Evolutionary conservation across 2,797 vertebrate species (phyloP).

Genomic region (Arnoldichthys spilopterus): DNA sequence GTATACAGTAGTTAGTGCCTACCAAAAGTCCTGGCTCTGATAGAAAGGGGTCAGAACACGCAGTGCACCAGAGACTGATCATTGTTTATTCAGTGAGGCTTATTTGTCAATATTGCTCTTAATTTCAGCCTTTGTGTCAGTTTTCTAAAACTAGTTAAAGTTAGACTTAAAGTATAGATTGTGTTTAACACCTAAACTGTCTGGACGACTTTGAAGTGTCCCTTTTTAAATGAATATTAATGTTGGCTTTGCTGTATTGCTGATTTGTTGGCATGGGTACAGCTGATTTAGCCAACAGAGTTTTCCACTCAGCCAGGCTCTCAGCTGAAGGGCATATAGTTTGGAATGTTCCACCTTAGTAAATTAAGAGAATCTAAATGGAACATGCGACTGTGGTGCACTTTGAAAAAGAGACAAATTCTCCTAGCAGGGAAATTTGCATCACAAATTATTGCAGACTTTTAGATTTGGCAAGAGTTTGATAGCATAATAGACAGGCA

Average conservation of each 20-base stretch:
- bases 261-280: constrained; percentile 14
- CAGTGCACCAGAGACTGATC: too few species aligned
- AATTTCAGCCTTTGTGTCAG: too few species aligned
- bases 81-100: too few species aligned
- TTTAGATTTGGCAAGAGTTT: background rate
- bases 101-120: too few species aligned
- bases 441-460: background rate
- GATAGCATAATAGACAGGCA: background rate
- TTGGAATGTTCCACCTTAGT: background rate
- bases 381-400: too few species aligned
- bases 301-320: background rate
- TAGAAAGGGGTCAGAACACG: too few species aligned
- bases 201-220: constrained; percentile 29
- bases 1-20: too few species aligned
- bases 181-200: background rate
- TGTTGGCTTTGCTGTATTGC: constrained; percentile 10
- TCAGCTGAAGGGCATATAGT: background rate
- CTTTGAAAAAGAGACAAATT: background rate
- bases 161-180: too few species aligned
- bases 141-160: too few species aligned
- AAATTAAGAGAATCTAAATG: background rate
- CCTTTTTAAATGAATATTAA: constrained; percentile 25
- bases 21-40: too few species aligned
- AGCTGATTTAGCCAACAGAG: constrained; percentile 3
- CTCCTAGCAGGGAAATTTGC: background rate